Evolutionary conservation across 2,113 vertebrate genomes (phyloP).

Genomic region (Mesitornis unicolor): DNA sequence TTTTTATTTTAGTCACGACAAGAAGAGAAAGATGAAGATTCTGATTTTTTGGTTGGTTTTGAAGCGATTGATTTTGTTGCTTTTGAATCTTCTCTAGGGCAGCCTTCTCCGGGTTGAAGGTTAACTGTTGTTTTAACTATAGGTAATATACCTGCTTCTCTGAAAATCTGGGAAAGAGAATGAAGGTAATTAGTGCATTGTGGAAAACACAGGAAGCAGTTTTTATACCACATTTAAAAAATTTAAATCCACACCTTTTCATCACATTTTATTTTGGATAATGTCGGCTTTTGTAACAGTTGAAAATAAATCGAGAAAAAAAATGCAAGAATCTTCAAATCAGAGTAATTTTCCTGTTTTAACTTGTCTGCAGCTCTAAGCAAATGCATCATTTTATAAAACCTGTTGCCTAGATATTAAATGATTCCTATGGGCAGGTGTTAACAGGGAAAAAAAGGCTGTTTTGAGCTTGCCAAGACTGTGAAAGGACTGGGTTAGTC

Average conservation of each 20-base stretch:
- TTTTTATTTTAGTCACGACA: neutral
- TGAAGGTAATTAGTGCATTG: too few relatives aligned
- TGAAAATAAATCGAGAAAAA: neutral
- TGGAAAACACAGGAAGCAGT: neutral
- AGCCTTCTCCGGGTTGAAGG: neutral
- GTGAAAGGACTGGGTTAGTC: neutral
- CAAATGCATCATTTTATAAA: neutral
- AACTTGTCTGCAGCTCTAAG: neutral
- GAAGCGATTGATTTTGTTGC: neutral
- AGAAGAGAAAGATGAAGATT: neutral
- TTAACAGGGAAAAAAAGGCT: neutral
- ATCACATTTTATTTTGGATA: neutral
- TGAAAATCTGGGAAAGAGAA: neutral
- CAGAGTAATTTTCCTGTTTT: neutral
- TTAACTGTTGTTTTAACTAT: neutral
- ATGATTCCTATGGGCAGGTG: neutral
- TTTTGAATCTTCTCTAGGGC: neutral
- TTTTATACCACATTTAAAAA: neutral
- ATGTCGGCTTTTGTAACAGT: neutral
- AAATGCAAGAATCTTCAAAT: neutral
- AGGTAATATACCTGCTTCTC: neutral
- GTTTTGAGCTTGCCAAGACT: neutral
- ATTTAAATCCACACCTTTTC: neutral
- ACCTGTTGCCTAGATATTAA: neutral
- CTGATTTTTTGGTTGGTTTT: neutral